Conservation (phyloP, 2,888 invertebrate genomes). For the Quadroppia sp. region DNA sequence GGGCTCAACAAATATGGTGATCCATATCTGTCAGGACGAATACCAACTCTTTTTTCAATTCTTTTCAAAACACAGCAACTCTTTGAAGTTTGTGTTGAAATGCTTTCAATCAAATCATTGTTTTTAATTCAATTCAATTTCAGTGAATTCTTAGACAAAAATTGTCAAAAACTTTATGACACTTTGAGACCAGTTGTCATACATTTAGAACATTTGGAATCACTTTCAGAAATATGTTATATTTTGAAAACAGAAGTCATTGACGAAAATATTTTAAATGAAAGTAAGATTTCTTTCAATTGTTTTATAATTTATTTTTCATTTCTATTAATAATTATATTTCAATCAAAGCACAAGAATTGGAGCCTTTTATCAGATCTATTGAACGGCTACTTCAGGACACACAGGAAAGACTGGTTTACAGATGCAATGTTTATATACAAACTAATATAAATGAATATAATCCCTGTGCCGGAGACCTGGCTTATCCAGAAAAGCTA, state of each 20-base stretch:
- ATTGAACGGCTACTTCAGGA: conserved; percentile 82
- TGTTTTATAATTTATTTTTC: background rate
- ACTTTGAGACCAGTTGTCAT: conserved; percentile 87
- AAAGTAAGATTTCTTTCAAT: background rate
- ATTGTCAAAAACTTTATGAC: conserved; percentile 87
- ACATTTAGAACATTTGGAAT: conserved; percentile 94
- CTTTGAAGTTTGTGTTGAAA: conserved; percentile 60
- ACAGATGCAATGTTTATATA: conserved; percentile 88
- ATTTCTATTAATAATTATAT: conserved; percentile 29
- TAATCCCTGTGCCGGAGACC: conserved; percentile 84
- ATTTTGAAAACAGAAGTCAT: conserved; percentile 79
- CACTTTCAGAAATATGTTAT: conserved; percentile 90
- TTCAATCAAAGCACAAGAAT: conserved; percentile 59
- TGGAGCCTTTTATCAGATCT: conserved; percentile 70
- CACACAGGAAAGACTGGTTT: conserved; percentile 92
- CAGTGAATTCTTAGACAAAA: conserved; percentile 67
- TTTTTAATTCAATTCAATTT: conserved; percentile 16
- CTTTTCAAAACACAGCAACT: conserved; percentile 66
- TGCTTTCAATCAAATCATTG: conserved; percentile 6
- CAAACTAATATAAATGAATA: conserved; percentile 76
- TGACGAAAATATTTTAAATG: conserved; percentile 71
- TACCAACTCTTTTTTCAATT: conserved; percentile 85
- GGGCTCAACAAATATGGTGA: conserved; percentile 79
- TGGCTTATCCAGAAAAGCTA: conserved; percentile 95
- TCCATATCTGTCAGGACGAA: conserved; percentile 93